Conservation (phyloP, 2,888 invertebrate species). For the Colletes collaris region DNA sequence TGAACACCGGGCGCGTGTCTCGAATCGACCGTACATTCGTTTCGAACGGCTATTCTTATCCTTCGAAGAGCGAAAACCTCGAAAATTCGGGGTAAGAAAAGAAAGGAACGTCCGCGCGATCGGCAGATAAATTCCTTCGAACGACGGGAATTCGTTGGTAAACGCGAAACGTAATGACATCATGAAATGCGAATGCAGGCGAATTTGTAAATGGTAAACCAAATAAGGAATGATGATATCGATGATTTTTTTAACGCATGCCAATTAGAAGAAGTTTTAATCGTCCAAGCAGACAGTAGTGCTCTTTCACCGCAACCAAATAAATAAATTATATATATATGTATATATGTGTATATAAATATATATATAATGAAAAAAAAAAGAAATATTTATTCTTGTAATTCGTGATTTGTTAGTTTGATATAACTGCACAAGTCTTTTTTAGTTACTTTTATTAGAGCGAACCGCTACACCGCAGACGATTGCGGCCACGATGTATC, state of each 20-base stretch:
- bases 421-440: slow-evolving; percentile 82
- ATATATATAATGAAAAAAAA: slow-evolving; percentile 18
- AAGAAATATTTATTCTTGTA: slow-evolving; percentile 67
- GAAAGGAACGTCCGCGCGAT: neutral
- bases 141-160: slow-evolving; percentile 49
- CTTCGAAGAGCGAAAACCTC: neutral
- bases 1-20: too few relatives aligned
- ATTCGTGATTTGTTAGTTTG: slow-evolving; percentile 80
- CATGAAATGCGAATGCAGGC: slow-evolving; percentile 78
- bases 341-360: slow-evolving; percentile 54
- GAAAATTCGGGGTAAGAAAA: too few relatives aligned
- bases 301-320: slow-evolving; percentile 83
- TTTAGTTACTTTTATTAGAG: slow-evolving; percentile 72
- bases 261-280: slow-evolving; percentile 82
- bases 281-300: slow-evolving; percentile 82
- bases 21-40: too few relatives aligned
- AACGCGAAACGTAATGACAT: slow-evolving; percentile 69
- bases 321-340: slow-evolving; percentile 67
- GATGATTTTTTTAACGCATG: slow-evolving; percentile 79
- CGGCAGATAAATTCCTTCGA: slow-evolving; percentile 58
- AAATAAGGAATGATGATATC: slow-evolving; percentile 66
- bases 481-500: slow-evolving; percentile 77
- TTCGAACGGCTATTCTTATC: too few relatives aligned
- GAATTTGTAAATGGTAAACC: slow-evolving; percentile 71
- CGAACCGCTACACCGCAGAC: slow-evolving; percentile 77